Percentiles rank a stretch among this genome's conserved stretches.
phyloP scores from a whole-genome alignment of 2,797 vertebrate species.

The Cirrhinus molitorella region DNA sequence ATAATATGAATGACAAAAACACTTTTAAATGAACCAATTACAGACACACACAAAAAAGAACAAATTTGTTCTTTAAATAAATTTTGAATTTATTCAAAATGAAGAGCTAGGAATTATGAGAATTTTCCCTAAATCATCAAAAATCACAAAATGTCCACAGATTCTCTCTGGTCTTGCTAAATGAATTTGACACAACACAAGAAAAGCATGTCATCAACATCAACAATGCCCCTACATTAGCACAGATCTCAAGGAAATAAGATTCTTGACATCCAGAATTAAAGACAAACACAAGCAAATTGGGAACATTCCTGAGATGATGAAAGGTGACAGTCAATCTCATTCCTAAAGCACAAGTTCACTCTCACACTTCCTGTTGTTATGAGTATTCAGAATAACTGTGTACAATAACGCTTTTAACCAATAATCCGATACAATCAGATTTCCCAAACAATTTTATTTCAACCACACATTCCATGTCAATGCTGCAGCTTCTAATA shows the following conservation, averaged over 20 bases:
- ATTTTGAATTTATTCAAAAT: too few species aligned
- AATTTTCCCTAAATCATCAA: neutral
- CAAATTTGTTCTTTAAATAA: too few species aligned
- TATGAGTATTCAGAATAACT: neutral
- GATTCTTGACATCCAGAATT: slow-evolving; percentile 20
- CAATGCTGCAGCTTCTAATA: neutral
- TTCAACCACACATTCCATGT: neutral
- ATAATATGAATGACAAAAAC: neutral
- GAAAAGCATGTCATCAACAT: neutral
- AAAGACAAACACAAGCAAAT: slow-evolving; percentile 5
- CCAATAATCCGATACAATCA: neutral
- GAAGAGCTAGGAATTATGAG: neutral
- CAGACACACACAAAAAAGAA: neutral
- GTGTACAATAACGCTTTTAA: neutral
- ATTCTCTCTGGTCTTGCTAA: neutral
- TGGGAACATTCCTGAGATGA: slow-evolving; percentile 8
- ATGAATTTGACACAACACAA: neutral
- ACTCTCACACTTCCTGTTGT: neutral
- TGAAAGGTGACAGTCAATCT: neutral
- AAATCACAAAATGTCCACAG: neutral
- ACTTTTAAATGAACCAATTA: neutral
- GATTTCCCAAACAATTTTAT: neutral
- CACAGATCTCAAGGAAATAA: slow-evolving; percentile 7
- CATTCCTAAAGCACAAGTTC: neutral
- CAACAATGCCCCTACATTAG: neutral